A percentile compares a stretch with the other conserved stretches of the same genome.
phyloP scores from a whole-genome alignment of 2,797 vertebrate genomes.

The Sylvilagus floridanus region DNA sequence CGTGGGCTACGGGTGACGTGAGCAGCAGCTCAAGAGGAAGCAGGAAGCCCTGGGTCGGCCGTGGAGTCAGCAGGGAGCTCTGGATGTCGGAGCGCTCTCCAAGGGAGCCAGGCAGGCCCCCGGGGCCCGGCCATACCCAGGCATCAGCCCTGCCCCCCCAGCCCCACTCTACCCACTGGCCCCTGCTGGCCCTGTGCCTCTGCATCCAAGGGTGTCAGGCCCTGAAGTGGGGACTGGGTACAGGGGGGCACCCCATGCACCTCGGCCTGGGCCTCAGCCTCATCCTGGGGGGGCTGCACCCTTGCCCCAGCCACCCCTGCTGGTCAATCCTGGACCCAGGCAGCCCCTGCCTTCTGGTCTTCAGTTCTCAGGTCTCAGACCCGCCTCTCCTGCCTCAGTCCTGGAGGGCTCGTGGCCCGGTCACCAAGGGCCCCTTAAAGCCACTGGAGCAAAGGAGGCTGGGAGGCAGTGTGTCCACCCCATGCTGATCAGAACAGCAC shows the following conservation, averaged over 20 bases:
- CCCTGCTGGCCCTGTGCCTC: neutral
- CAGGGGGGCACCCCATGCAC: neutral
- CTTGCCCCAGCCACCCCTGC: too few relatives aligned
- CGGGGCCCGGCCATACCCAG: neutral
- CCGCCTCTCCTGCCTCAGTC: neutral
- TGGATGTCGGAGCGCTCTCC: neutral
- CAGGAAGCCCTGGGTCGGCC: neutral
- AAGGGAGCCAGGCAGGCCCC: too few relatives aligned
- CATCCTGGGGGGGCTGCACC: neutral
- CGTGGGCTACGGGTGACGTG: too few relatives aligned
- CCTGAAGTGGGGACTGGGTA: too few relatives aligned
- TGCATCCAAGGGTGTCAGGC: too few relatives aligned
- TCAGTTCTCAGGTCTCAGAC: neutral
- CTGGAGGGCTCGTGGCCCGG: neutral
- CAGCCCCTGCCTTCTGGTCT: too few relatives aligned
- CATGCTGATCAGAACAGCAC: neutral
- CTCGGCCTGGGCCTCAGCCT: neutral
- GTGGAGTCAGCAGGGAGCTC: fast-evolving
- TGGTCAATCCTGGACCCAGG: neutral
- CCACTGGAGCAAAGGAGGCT: fast-evolving
- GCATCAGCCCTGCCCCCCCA: neutral
- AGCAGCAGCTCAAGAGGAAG: neutral
- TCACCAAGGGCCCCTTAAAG: too few relatives aligned
- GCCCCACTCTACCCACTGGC: neutral
- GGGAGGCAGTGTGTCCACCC: too few relatives aligned